Evolutionary conservation across 2,888 invertebrate species (phyloP), one percentile per base, ranked within the genome.

Genomic region (Drosophila prostipennis): DNA sequence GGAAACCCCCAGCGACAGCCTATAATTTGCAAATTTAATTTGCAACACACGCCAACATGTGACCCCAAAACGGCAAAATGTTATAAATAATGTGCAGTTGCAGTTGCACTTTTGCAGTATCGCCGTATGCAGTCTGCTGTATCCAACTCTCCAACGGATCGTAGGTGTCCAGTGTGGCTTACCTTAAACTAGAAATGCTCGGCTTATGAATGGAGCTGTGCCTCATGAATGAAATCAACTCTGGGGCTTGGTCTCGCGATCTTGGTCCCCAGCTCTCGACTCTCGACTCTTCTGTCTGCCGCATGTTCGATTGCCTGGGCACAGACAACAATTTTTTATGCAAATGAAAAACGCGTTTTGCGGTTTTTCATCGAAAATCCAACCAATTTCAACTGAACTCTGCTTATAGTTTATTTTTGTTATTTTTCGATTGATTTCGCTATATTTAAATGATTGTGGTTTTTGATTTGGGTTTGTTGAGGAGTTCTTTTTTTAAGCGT

Each of bases 1-100:
- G 83, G 89, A 89, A 84, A 89, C 86, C 72, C 82, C 70, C 70
- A 73, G 87, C 77, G 88, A 85, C 82, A 84, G 89, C 87, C 87
- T 87, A 85, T 84, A 84, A 84, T 84, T 84, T 84, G 88, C 86
- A 89, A 84, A 87, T 89, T 89, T 87, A 89, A 89, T 84, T 89
- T 87, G 85, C 89, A 87, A 87, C 89, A 81, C 87, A 84, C 83
- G 83, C 83, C 83, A 84, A 89, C 83, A 84, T 87, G 77, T 89
- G 89, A 83, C 89, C 89, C 89, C 87, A 83, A 89, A 83, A 86
- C 67, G 67, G 64, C 83, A 86, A 87, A 86, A 81, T 84, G 76
- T 81, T 73, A 83, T 83, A 86, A 82, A 82, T 82, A 82, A 82
- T 82, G 76, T 86, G 84, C 84, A 83, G 79, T 79, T 78, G 77